These are phyloP conservation scores for Eupithecia vulgata DNA, from an alignment of 2,888 invertebrate genomes.

Conservation along the genomic window DNA sequence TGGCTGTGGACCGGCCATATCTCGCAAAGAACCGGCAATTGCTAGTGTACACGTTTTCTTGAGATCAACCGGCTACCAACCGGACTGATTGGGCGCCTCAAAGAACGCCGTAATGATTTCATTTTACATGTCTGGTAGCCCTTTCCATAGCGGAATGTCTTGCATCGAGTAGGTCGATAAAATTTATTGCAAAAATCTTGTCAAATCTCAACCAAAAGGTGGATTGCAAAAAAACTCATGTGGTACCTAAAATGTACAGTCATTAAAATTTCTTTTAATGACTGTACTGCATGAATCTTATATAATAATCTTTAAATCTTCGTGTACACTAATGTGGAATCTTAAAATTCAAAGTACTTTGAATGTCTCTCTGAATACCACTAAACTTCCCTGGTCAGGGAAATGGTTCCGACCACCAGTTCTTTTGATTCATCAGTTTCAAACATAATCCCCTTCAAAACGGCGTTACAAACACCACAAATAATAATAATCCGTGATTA, in stretches of 20 bases:
- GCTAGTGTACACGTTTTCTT: too few species aligned
- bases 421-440: not conserved
- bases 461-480: not conserved
- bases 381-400: too few species aligned
- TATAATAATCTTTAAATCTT: too few species aligned
- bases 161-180: not conserved
- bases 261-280: too few species aligned
- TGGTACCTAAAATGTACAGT: too few species aligned
- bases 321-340: not conserved
- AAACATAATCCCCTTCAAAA: not conserved
- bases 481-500: not conserved
- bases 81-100: constrained; percentile 9
- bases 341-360: not conserved
- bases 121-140: not conserved
- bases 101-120: constrained; percentile 20
- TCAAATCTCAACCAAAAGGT: not conserved
- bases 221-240: not conserved
- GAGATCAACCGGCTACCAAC: too few species aligned
- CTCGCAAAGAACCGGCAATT: too few species aligned
- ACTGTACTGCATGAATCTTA: too few species aligned
- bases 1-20: too few species aligned
- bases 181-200: not conserved
- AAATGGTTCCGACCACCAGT: not conserved
- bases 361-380: too few species aligned
- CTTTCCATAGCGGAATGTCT: not conserved